phyloP scores from a whole-genome alignment of 1,140 invertebrate genomes.

The Drosophila tani region DNA sequence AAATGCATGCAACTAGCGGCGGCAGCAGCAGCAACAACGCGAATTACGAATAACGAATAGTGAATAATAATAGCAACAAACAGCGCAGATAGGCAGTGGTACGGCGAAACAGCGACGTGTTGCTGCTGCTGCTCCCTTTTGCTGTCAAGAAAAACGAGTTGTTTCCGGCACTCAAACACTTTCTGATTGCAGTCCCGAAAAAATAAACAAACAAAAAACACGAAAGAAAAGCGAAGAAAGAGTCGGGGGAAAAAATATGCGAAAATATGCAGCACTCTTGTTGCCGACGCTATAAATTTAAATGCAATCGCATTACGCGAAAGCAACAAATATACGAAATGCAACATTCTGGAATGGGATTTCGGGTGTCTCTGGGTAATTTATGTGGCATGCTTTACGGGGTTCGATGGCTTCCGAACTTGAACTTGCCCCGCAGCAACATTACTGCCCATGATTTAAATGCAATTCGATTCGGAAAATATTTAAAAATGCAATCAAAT shows the following conservation, averaged over 20 bases:
- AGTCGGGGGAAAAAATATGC: conserved; percentile 22
- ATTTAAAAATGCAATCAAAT: too few species aligned
- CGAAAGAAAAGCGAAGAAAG: conserved; percentile 3
- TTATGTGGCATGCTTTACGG: conserved; percentile 37
- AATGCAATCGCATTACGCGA: conserved; percentile 65
- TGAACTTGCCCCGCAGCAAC: conserved; percentile 2
- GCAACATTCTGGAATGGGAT: conserved; percentile 24
- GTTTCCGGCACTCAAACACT: conserved; percentile 78
- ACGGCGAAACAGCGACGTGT: conserved; percentile 56
- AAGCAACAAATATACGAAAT: conserved; percentile 51
- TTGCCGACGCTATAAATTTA: conserved; percentile 63
- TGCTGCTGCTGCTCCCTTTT: conserved; percentile 61
- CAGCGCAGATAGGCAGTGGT: conserved; percentile 41
- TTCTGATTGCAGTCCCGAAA: conserved; percentile 63
- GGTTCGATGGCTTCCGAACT: conserved; percentile 7
- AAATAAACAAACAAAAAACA: neutral
- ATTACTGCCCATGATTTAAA: conserved; percentile 1
- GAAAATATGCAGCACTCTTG: conserved; percentile 39
- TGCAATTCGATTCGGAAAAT: neutral
- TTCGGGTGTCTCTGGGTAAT: conserved; percentile 25
- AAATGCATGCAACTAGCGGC: conserved; percentile 67
- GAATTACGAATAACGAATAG: conserved; percentile 32
- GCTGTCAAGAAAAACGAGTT: conserved; percentile 72
- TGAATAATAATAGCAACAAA: conserved; percentile 39
- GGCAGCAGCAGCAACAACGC: conserved; percentile 20